Conservation (phyloP, 1,140 invertebrate species). For the Drosophila kurseongensis region DNA sequence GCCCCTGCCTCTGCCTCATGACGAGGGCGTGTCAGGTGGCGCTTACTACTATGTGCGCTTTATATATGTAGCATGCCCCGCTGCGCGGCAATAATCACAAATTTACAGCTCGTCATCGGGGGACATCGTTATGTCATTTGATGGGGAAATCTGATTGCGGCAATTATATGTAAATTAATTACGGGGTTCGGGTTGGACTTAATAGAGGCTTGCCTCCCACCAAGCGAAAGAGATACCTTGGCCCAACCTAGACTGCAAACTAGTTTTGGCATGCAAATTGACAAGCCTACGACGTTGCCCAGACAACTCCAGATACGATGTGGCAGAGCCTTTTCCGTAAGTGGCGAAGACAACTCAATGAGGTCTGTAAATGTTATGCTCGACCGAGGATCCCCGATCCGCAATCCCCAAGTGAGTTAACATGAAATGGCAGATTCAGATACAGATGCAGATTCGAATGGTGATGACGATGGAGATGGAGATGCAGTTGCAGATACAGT, state of each 20-base stretch:
- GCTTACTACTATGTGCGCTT: slow-evolving; percentile 15
- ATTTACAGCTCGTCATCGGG: slow-evolving; percentile 50
- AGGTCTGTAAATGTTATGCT: slow-evolving; percentile 63
- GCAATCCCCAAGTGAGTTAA: slow-evolving; percentile 25
- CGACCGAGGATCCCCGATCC: slow-evolving; percentile 51
- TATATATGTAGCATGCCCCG: background rate
- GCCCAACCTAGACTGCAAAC: slow-evolving; percentile 21
- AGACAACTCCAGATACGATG: slow-evolving; percentile 41
- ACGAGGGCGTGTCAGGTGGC: slow-evolving; percentile 30
- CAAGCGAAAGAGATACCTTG: slow-evolving; percentile 5
- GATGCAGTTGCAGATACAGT: slow-evolving; percentile 48
- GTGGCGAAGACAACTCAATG: slow-evolving; percentile 67
- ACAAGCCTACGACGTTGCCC: slow-evolving; percentile 25
- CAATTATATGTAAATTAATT: slow-evolving; percentile 62
- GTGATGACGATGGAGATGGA: slow-evolving; percentile 28
- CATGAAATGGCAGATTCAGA: slow-evolving; percentile 46
- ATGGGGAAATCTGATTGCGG: slow-evolving; percentile 34
- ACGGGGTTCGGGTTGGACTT: slow-evolving; percentile 19
- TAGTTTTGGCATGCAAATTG: slow-evolving; percentile 49
- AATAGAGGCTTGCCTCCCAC: background rate
- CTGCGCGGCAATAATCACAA: slow-evolving; percentile 46
- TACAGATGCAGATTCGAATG: slow-evolving; percentile 34
- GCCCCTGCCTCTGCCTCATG: slow-evolving; percentile 17
- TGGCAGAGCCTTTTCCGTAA: slow-evolving; percentile 35
- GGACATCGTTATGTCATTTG: slow-evolving; percentile 44